Percentiles rank a stretch among this genome's conserved stretches.
Evolutionary conservation across 2,888 invertebrate species (phyloP).

Genomic region (Hoplodrina ambigua): DNA sequence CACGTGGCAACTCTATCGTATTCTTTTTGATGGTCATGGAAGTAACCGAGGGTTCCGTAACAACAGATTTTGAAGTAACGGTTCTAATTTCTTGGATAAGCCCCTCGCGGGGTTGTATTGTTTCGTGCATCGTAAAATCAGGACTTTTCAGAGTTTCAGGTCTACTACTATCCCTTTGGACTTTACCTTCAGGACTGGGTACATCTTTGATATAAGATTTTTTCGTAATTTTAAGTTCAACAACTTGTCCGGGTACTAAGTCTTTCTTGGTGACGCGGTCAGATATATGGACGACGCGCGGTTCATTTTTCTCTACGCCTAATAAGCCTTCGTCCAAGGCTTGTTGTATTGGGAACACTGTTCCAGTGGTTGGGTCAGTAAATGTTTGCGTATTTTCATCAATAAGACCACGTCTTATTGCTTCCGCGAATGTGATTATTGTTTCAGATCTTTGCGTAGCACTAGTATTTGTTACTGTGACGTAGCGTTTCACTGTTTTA

Average conservation of each 20-base stretch:
- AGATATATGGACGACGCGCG: slow-evolving; percentile 82
- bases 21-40: slow-evolving; percentile 91
- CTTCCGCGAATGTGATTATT: slow-evolving; percentile 94
- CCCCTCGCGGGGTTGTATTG: slow-evolving; percentile 71
- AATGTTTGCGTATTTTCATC: slow-evolving; percentile 94
- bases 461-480: slow-evolving; percentile 93
- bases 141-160: slow-evolving; percentile 91
- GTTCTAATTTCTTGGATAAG: slow-evolving; percentile 80
- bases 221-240: slow-evolving; percentile 88
- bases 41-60: slow-evolving; percentile 87
- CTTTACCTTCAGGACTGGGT: slow-evolving; percentile 85
- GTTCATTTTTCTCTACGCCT: slow-evolving; percentile 91
- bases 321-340: slow-evolving; percentile 94
- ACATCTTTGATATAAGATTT: slow-evolving; percentile 88
- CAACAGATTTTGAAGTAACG: slow-evolving; percentile 81
- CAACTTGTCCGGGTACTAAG: slow-evolving; percentile 85
- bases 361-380: slow-evolving; percentile 93
- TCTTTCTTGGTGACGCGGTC: slow-evolving; percentile 82
- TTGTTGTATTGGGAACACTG: slow-evolving; percentile 93
- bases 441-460: slow-evolving; percentile 89
- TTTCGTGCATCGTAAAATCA: slow-evolving; percentile 80
- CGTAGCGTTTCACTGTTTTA: slow-evolving; percentile 95
- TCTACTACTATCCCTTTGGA: slow-evolving; percentile 85
- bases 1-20: slow-evolving; percentile 94
- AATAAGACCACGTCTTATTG: slow-evolving; percentile 94